phyloP scores from a whole-genome alignment of 2,797 vertebrate genomes.

The Potorous gilbertii region DNA sequence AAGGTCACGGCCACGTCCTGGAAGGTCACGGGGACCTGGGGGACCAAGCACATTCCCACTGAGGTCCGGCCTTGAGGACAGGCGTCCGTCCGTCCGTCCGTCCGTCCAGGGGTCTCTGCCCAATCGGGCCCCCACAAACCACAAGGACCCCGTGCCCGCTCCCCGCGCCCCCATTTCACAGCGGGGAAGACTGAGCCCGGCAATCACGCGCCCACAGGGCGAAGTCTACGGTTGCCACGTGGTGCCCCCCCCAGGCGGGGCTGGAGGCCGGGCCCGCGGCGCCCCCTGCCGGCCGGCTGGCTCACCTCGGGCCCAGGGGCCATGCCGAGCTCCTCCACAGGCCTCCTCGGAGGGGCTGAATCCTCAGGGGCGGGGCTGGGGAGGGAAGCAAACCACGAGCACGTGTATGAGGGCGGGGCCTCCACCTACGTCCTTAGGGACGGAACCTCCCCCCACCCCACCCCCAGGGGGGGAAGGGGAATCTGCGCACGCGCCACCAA shows the following conservation, averaged over 20 bases:
- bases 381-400: neutral
- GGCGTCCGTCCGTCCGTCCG: too few species aligned
- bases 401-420: neutral
- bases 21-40: conserved; percentile 68
- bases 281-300: neutral
- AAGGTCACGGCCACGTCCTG: conserved; percentile 64
- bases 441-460: too few species aligned
- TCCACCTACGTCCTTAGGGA: neutral
- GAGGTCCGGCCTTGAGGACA: too few species aligned
- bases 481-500: neutral
- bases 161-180: too few species aligned
- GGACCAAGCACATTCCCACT: neutral
- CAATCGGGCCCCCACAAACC: too few species aligned
- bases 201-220: too few species aligned
- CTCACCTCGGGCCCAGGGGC: neutral
- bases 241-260: too few species aligned
- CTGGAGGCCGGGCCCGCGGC: neutral
- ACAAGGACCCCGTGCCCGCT: too few species aligned
- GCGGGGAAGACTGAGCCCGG: too few species aligned
- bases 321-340: neutral
- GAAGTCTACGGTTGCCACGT: too few species aligned
- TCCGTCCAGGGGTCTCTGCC: too few species aligned
- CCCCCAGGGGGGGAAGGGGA: neutral
- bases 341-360: neutral
- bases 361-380: neutral